Percentiles rank a stretch among this genome's conserved stretches.
phyloP scores from a whole-genome alignment of 2,888 invertebrate genomes.

The Tachystola acroxantha region DNA sequence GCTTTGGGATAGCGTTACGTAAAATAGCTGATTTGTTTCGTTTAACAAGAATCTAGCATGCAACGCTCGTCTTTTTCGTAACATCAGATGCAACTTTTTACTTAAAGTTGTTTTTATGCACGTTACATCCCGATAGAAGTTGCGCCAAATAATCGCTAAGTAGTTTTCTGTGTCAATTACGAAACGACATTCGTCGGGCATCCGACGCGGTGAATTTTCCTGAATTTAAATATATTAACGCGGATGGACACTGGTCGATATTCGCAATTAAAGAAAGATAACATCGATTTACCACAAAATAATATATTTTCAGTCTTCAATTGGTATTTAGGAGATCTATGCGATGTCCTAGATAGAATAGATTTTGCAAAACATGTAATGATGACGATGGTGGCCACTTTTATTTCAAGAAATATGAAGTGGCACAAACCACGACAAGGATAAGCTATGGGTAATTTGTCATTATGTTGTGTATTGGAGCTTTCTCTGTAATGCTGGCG shows the following conservation, averaged over 20 bases:
- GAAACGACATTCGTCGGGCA: conserved; percentile 15
- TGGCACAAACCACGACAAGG: not conserved
- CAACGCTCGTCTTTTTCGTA: conserved; percentile 42
- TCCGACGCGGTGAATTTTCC: not conserved
- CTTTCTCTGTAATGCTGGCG: conserved; percentile 39
- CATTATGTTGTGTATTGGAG: conserved; percentile 16
- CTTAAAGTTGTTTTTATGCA: conserved; percentile 38
- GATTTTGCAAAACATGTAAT: too few relatives aligned
- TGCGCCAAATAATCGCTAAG: conserved; percentile 25
- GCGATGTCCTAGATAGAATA: too few relatives aligned
- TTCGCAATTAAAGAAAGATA: too few relatives aligned
- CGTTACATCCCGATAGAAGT: conserved; percentile 30
- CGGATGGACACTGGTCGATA: too few relatives aligned
- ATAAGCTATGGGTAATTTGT: conserved; percentile 9
- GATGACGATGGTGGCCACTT: too few relatives aligned
- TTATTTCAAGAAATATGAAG: too few relatives aligned
- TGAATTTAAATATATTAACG: too few relatives aligned
- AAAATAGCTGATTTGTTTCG: conserved; percentile 29
- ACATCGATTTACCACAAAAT: too few relatives aligned
- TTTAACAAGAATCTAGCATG: conserved; percentile 35
- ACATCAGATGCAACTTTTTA: conserved; percentile 38
- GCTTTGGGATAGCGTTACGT: conserved; percentile 10
- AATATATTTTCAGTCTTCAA: too few relatives aligned
- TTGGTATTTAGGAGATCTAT: too few relatives aligned
- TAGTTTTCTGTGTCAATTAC: conserved; percentile 27